Evolutionary conservation across 2,113 vertebrate species (phyloP).

Genomic region (Caranx ignobilis): DNA sequence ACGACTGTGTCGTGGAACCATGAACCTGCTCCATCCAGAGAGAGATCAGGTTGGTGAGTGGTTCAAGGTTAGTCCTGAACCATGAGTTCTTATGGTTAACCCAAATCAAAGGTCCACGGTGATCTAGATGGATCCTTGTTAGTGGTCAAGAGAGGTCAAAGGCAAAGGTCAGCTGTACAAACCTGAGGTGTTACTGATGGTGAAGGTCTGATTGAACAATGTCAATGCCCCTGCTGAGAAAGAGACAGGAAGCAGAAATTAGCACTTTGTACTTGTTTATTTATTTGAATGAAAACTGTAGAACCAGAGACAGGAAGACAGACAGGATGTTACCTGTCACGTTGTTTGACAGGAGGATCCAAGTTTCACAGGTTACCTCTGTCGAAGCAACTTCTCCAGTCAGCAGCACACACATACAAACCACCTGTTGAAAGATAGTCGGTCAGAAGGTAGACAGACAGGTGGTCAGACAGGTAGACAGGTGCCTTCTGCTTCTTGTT

Average conservation of each 20-base stretch:
- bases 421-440: conserved; percentile 19
- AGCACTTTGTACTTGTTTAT: too few species aligned
- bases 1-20: too few species aligned
- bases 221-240: conserved; percentile 37
- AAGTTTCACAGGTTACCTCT: conserved; percentile 54
- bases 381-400: conserved; percentile 15
- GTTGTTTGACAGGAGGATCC: conserved; percentile 57
- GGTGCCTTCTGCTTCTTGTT: too few species aligned
- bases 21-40: too few species aligned
- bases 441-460: too few species aligned
- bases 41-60: too few species aligned
- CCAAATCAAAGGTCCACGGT: too few species aligned
- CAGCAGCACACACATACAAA: conserved; percentile 32
- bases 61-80: too few species aligned
- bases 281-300: not conserved
- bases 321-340: conserved; percentile 52
- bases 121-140: not conserved
- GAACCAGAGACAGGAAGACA: not conserved
- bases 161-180: not conserved
- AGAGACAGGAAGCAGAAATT: not conserved
- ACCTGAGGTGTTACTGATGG: conserved; percentile 61
- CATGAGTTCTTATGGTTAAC: too few species aligned
- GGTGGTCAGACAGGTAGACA: too few species aligned
- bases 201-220: conserved; percentile 48
- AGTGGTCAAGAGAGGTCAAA: not conserved